Evolutionary conservation across 2,113 vertebrate genomes (phyloP), one percentile per base, ranked within the genome.

Genomic region (Seriola dumerili): DNA sequence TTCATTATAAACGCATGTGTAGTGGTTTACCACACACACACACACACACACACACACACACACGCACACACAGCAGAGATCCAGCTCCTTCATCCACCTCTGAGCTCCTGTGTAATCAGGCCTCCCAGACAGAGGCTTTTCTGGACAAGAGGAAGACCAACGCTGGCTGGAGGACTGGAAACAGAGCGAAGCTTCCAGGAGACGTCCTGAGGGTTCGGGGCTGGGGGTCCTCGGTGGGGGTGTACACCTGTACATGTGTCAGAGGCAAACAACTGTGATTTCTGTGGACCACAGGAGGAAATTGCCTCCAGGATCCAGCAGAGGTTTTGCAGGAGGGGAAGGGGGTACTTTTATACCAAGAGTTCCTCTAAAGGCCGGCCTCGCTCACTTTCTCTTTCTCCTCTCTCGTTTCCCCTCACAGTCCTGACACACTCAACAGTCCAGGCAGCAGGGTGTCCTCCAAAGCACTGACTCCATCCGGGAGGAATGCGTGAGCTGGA

Each of bases 401-500:
- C n/a, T 74, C n/a, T 74, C 58, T 81, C 78, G 16, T 83, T 85
- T 89, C 19, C 72, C 72, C 80, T 79, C 72, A 12, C 42, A 68
- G 64, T 72, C 68, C 38, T 85, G 77, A 90, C 77, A 79, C 72
- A 72, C 91, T 88, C 81, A 68, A 23, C 36, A 72, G 85, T 80
- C 58, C 81, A 88, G 71, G 81, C 89, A 81, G 76, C 84, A 86
- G 78, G 77, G 77, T 86, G 78, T 78, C 76, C 32, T 88, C 88
- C 82, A 80, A 66, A 76, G 64, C 9, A 17, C 76, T 90, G 91
- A 92, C 80, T 86, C 68, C 63, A 92, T 87, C 58, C 40, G 23
- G 40, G 57, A 70, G 86, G 92, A 93, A 93, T 94, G 89, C 50
- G 16, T 84, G 86, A 86, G 80, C 63, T 83, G 72, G 81, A 87